Evolutionary conservation across 1,140 invertebrate genomes (phyloP), one percentile per base, ranked within the genome.

Genomic region (Telenomus remus): DNA sequence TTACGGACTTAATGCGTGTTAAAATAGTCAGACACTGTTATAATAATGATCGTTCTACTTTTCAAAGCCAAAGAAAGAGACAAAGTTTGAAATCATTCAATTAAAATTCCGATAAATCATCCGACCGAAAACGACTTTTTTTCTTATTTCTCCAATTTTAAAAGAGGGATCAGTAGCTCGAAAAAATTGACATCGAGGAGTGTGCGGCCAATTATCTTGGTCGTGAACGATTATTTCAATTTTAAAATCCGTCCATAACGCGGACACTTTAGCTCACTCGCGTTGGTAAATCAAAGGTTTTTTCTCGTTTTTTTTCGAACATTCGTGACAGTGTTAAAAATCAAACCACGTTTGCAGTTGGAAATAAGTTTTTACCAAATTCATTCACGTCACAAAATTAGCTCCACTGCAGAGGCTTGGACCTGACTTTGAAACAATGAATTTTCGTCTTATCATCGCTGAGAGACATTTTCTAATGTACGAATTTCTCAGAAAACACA

Each of bases 201-300:
- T 55, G 61, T 56, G 61, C 44, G 61, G 56, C 55, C 70, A 55
- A 19, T 65, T 73, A 61, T 64, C 55, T 73, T n/a, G 9, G 4
- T 13, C 19, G 8, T 47, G 48, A 19, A 19, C 13, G 61, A 74
- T 78, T 77, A 79, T 82, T 82, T 80, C 76, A 68, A 68, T 78
- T 57, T 74, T 19, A 56, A 74, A 66, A 68, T 76, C 72, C 75
- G 80, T 82, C 74, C 78, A 82, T 83, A 82, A 85, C 78, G 74
- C 77, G 70, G 51, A 85, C 82, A 85, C 82, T 85, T 85, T 85
- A 83, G 60, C 16, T 27, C 19, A 27, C 66, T 69, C 48, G 71
- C 49, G 44, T 54, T 27, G 1, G 59, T 57, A 37, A 33, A 65
- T 51, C 63, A 54, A 39, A n/a, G n/a, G n/a, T n/a, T n/a, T n/a